These are phyloP conservation scores for Callospermophilus lateralis DNA, from an alignment of 2,113 vertebrate species.

Conservation along the genomic window DNA sequence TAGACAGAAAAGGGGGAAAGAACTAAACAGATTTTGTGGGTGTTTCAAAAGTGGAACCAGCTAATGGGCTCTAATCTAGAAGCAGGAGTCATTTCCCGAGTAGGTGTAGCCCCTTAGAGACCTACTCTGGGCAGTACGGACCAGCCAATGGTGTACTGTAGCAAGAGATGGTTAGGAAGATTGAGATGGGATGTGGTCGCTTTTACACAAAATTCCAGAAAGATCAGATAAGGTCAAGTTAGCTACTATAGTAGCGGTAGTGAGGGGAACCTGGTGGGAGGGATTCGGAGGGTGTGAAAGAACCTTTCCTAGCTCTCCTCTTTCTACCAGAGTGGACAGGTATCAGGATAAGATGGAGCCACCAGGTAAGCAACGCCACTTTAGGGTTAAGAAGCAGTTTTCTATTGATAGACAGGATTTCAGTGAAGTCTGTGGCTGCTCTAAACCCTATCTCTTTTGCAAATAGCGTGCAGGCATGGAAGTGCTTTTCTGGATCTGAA, in stretches of 20 bases:
- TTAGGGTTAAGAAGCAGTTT: background rate
- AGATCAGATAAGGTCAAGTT: background rate
- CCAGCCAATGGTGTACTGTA: background rate
- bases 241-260: background rate
- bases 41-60: constrained; percentile 49
- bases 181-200: background rate
- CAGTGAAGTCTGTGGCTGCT: background rate
- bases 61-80: background rate
- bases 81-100: constrained; percentile 3
- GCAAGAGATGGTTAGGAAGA: background rate
- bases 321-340: background rate
- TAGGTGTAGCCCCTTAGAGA: background rate
- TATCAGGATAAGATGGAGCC: background rate
- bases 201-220: background rate
- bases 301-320: background rate
- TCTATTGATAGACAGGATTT: background rate
- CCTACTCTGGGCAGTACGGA: background rate
- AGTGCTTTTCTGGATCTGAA: background rate
- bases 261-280: rapidly evolving
- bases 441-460: background rate
- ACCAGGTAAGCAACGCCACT: background rate
- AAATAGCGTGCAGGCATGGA: background rate
- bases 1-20: background rate
- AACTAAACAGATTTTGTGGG: background rate
- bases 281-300: background rate